These are phyloP conservation scores for pig (Sus scrofa) DNA, from an alignment of 2,113 vertebrate genomes.

Conservation along the genomic window T2T-Sscrofa CM000812.6:122528501-122529000, in stretches of 20 bases:
- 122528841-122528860: constrained; percentile 94
- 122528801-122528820: constrained; percentile 94
- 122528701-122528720: neutral
- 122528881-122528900: constrained; percentile 95
- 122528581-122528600: neutral
- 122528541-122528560: too few relatives aligned
- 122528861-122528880: constrained; percentile 98
- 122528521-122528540: neutral
- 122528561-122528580: neutral
- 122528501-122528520: neutral
- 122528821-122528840: constrained; percentile 98
- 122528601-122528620: neutral
- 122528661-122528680: neutral
- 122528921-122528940: constrained; percentile 90
- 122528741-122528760: neutral
- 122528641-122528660: neutral
- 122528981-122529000: neutral
- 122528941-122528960: constrained; percentile 89
- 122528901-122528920: constrained; percentile 91
- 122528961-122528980: constrained; percentile 6
- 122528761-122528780: fast-evolving
- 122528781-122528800: constrained; percentile 91
- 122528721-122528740: neutral
- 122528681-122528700: neutral
- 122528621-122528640: neutral